Base-by-base conservation (phyloP, 2,797 vertebrate genomes). In the Myoxocephalus aenaeus region DNA sequence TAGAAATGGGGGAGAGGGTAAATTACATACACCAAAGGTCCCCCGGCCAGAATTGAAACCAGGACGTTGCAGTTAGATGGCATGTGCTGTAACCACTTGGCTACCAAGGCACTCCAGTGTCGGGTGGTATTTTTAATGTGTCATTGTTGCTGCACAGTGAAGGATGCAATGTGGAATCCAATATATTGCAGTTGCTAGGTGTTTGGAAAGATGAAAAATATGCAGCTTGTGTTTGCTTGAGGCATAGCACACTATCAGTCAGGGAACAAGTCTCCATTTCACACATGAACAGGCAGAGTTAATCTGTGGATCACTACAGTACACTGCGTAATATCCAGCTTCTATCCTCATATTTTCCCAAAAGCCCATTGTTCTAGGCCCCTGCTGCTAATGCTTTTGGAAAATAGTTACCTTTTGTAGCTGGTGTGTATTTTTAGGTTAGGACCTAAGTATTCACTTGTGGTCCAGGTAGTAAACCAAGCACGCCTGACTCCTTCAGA, bases 191-290 rank as follows among this genome's bases (percentile, higher is more conserved):
- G 88, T 88, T 92, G 91, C 93, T 93, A 65, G 70, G 87, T 86
- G 36, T 92, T 84, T 29, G 80, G 78, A 90, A 89, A 89, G 76
- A 80, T 90, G 87, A 93, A 87, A 86, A 84, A 87, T 77, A 87
- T 76, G 86, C 81, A 54, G 75, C 83, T 77, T 88, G 89, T 88
- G 84, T 92, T 95, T 90, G 90, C 94, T 93, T 79, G 66, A 95
- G 90, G 80, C 90, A 69, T 73, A 73, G 85, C 86, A 25, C 80
- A 75, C 84, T 92, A 87, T 85, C 93, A 94, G 94, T 70, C 93
- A 86, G 93, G 92, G 95, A 95, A 95, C 94, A 95, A 95, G 92
- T 93, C 95, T 93, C 93, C 90, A 91, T 97, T 97, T 97, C 95
- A 96, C 94, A 95, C 92, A 82, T 91, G 93, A 95, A 93, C 92